A percentile compares a stretch with the other conserved stretches of the same genome.
Conservation (phyloP, 2,797 vertebrate genomes). For the Phoebastria nigripes region DNA sequence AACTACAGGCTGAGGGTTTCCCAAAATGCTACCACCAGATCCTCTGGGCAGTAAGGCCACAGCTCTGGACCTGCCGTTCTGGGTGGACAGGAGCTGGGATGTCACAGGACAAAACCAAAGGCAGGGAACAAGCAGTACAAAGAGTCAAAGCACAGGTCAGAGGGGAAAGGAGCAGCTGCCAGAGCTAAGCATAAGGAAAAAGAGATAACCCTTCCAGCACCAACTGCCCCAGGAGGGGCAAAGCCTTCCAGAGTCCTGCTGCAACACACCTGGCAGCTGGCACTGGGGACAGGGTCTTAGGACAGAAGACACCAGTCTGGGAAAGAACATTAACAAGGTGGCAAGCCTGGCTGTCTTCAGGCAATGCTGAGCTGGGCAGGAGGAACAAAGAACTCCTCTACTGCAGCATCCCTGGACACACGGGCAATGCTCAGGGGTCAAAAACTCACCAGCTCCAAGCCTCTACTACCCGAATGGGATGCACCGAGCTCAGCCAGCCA, state of each 20-base stretch:
- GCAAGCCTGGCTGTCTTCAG: neutral
- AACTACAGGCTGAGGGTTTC: neutral
- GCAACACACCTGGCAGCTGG: neutral
- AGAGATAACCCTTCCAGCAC: neutral
- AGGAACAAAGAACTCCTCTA: neutral
- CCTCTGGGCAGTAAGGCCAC: neutral
- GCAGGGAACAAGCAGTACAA: neutral
- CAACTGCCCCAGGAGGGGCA: neutral
- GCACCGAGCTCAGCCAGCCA: neutral
- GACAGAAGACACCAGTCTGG: neutral
- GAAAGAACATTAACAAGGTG: neutral
- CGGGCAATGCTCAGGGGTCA: fast-evolving
- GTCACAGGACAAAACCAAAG: neutral
- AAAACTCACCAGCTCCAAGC: neutral
- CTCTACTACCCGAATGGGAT: neutral
- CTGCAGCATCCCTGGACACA: fast-evolving
- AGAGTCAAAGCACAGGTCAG: neutral
- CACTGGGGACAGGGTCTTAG: neutral
- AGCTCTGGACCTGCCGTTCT: neutral
- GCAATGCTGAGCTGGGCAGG: neutral
- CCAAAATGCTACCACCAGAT: fast-evolving
- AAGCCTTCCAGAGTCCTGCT: neutral
- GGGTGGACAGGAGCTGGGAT: neutral
- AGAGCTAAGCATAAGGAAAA: neutral
- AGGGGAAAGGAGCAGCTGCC: neutral